Evolutionary conservation across 2,888 invertebrate species (phyloP).

Genomic region (Heliconius erato): DNA sequence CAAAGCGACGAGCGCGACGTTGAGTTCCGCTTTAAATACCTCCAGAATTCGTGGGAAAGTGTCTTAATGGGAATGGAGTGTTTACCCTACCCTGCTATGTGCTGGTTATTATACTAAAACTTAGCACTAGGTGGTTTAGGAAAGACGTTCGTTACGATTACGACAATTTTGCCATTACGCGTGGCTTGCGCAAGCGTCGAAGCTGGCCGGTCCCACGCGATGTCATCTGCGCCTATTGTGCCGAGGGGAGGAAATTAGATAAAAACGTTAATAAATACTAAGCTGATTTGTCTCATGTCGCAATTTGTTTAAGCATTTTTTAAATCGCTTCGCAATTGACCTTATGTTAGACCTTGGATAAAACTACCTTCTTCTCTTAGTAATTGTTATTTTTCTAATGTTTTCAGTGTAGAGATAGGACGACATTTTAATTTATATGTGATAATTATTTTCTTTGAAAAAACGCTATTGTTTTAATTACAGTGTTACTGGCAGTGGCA

Average conservation of each 20-base stretch:
- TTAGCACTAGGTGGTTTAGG: conserved; percentile 22
- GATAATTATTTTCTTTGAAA: not conserved
- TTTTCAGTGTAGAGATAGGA: not conserved
- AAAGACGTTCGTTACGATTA: conserved; percentile 50
- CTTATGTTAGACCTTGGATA: conserved; percentile 33
- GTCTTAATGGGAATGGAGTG: too few relatives aligned
- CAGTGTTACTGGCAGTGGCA: conserved; percentile 75
- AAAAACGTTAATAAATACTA: conserved; percentile 53
- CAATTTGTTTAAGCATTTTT: conserved; percentile 38
- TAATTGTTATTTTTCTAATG: not conserved
- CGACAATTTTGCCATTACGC: conserved; percentile 60
- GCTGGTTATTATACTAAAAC: not conserved
- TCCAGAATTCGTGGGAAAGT: too few relatives aligned
- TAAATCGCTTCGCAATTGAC: conserved; percentile 35
- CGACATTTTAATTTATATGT: not conserved
- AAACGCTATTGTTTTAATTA: conserved; percentile 45
- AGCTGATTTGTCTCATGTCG: conserved; percentile 46
- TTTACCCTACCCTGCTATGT: not conserved
- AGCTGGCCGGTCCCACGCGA: conserved; percentile 59
- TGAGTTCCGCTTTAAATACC: too few relatives aligned
- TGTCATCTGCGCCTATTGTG: conserved; percentile 58
- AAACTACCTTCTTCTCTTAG: not conserved
- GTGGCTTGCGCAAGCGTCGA: conserved; percentile 55
- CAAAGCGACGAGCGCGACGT: too few relatives aligned
- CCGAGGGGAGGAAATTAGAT: conserved; percentile 55